phyloP scores from a whole-genome alignment of 2,888 invertebrate genomes.

The Pseudoips prasinana region DNA sequence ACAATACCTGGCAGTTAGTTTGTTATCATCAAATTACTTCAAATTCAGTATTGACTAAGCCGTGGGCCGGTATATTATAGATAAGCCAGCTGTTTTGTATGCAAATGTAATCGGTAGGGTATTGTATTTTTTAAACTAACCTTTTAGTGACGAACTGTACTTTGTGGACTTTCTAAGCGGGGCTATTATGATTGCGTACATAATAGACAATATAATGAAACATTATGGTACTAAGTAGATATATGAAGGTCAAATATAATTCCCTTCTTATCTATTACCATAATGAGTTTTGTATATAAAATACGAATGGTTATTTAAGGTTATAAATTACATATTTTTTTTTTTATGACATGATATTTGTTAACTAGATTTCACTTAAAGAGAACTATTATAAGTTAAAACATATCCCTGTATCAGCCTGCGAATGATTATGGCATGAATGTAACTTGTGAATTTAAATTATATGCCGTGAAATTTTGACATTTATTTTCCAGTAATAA shows the following conservation, averaged over 20 bases:
- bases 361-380: too few relatives aligned
- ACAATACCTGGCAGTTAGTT: too few relatives aligned
- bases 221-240: constrained; percentile 30
- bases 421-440: too few relatives aligned
- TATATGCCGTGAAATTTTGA: too few relatives aligned
- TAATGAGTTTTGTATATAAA: constrained; percentile 14
- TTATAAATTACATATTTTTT: too few relatives aligned
- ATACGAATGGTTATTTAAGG: constrained; percentile 13
- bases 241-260: constrained; percentile 31
- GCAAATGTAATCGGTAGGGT: constrained; percentile 26
- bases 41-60: neutral
- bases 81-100: constrained; percentile 22
- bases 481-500: too few relatives aligned
- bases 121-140: constrained; percentile 25
- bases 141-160: constrained; percentile 23
- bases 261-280: constrained; percentile 18
- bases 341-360: too few relatives aligned
- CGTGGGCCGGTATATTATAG: neutral
- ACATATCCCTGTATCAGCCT: too few relatives aligned
- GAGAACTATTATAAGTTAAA: too few relatives aligned
- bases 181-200: constrained; percentile 26
- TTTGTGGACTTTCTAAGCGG: constrained; percentile 26
- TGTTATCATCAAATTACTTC: neutral
- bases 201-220: constrained; percentile 36
- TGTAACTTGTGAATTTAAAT: too few relatives aligned